Conservation (phyloP, 1,140 invertebrate species). For the Eriocheir sinensis region DNA sequence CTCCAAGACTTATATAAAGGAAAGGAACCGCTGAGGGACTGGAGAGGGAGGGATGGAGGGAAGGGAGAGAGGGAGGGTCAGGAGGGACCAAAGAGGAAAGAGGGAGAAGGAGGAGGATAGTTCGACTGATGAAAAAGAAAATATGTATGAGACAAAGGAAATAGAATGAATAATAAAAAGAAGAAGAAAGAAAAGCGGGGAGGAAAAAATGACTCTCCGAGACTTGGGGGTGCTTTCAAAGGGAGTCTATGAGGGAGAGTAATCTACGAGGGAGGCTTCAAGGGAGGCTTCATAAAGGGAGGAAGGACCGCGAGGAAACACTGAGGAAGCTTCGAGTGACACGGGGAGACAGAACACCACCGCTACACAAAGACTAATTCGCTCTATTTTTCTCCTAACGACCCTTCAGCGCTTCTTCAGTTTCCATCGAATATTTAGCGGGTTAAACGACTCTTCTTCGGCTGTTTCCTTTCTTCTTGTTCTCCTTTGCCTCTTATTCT, state of each 20-base stretch:
- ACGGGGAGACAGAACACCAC: no score
- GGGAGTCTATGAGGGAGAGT: background rate
- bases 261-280: background rate
- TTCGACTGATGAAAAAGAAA: constrained; percentile 16
- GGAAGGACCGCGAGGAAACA: background rate
- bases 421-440: no score
- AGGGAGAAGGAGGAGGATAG: background rate
- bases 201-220: background rate
- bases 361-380: background rate
- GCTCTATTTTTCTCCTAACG: background rate
- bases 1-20: constrained; percentile 20
- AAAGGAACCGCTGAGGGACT: background rate
- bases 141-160: constrained; percentile 25
- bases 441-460: no score
- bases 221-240: constrained; percentile 2
- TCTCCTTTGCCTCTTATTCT: no score
- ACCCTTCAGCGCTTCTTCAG: no score
- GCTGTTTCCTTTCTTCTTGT: no score
- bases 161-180: background rate
- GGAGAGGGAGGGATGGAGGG: background rate
- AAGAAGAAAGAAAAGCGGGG: background rate
- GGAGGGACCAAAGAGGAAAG: background rate
- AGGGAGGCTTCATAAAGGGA: background rate
- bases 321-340: background rate
- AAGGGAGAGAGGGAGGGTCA: background rate